A percentile compares a stretch with the other conserved stretches of the same genome.
These are phyloP conservation scores for Pherbina coryleti DNA, from an alignment of 2,888 invertebrate genomes.

Conservation along the genomic window DNA sequence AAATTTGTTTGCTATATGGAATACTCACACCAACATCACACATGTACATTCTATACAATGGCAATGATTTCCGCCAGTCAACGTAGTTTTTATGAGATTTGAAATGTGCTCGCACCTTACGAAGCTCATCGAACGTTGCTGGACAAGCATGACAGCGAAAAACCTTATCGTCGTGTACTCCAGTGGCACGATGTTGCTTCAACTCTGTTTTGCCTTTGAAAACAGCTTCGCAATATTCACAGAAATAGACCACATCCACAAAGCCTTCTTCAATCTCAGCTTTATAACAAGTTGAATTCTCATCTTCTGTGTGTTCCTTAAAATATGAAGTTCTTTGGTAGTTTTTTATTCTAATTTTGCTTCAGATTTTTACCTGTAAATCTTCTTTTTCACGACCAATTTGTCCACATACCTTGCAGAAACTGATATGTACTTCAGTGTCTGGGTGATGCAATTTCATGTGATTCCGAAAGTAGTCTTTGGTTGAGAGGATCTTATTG, in stretches of 20 bases:
- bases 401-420: slow-evolving; percentile 60
- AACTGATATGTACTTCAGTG: slow-evolving; percentile 46
- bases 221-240: slow-evolving; percentile 63
- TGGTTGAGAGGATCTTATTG: slow-evolving; percentile 56
- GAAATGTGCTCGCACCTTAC: slow-evolving; percentile 45
- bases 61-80: slow-evolving; percentile 39
- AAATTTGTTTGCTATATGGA: not conserved
- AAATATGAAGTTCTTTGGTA: not conserved
- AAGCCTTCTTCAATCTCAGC: slow-evolving; percentile 47
- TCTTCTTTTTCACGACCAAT: slow-evolving; percentile 52
- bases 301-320: slow-evolving; percentile 43
- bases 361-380: slow-evolving; percentile 50
- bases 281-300: slow-evolving; percentile 42
- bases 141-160: slow-evolving; percentile 52
- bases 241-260: slow-evolving; percentile 56
- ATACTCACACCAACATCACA: slow-evolving; percentile 59
- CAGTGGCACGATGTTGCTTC: slow-evolving; percentile 57
- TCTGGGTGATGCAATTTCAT: slow-evolving; percentile 60
- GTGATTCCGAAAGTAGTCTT: slow-evolving; percentile 55
- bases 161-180: slow-evolving; percentile 54
- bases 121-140: slow-evolving; percentile 34
- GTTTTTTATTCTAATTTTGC: not conserved
- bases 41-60: slow-evolving; percentile 51
- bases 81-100: slow-evolving; percentile 43
- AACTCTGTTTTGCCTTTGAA: slow-evolving; percentile 55